Conservation (phyloP, 2,113 vertebrate species). For the Megalops atlanticus region DNA sequence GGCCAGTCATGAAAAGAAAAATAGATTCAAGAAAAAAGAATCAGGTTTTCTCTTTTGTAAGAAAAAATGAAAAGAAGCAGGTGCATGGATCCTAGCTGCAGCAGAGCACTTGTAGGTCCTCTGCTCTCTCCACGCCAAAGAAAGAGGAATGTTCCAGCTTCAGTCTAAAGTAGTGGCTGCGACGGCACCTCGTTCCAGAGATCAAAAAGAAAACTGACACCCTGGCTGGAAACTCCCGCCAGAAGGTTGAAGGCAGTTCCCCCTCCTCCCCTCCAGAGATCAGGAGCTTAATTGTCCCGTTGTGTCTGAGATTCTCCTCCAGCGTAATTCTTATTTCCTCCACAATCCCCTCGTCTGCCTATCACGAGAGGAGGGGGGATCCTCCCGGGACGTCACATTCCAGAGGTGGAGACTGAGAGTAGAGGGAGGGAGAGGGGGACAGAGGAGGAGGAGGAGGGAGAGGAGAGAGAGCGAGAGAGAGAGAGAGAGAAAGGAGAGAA, state of each 20-base stretch:
- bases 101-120: neutral
- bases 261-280: constrained; percentile 49
- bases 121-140: neutral
- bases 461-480: constrained; percentile 11
- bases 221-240: neutral
- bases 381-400: constrained; percentile 59
- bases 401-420: constrained; percentile 42
- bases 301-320: constrained; percentile 14
- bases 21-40: neutral
- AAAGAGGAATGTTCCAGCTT: neutral
- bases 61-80: neutral
- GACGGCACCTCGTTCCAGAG: neutral
- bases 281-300: neutral
- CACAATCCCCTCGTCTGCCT: constrained; percentile 60
- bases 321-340: constrained; percentile 49
- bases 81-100: neutral
- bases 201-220: constrained; percentile 11
- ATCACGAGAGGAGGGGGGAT: constrained; percentile 54
- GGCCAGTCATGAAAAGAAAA: neutral
- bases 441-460: neutral
- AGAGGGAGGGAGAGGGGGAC: constrained; percentile 12
- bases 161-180: neutral
- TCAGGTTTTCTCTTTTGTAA: neutral
- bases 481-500: constrained; percentile 31
- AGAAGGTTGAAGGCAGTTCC: neutral